Percentiles rank a stretch among this genome's conserved stretches.
These are phyloP conservation scores for Lasioglossum marginatum DNA, from an alignment of 2,888 invertebrate species.

Conservation along the genomic window DNA sequence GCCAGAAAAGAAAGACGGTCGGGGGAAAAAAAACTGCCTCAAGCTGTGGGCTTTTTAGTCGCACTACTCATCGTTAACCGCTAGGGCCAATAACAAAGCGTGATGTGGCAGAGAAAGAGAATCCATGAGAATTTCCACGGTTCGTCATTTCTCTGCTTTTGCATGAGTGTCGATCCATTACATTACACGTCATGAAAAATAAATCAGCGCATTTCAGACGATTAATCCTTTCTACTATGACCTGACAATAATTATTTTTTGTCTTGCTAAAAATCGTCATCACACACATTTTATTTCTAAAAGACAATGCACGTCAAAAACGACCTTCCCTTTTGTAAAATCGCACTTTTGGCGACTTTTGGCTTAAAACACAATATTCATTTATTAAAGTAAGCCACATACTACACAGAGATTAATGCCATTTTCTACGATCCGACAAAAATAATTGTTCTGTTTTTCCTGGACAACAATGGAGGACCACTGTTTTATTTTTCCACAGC, in stretches of 20 bases:
- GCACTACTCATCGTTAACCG: neutral
- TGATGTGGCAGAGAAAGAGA: neutral
- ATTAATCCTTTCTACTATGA: neutral
- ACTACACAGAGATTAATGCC: neutral
- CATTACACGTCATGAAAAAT: too few species aligned
- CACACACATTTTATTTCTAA: too few species aligned
- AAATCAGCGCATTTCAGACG: too few species aligned
- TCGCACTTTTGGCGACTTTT: too few species aligned
- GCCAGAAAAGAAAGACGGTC: neutral
- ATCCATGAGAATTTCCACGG: neutral
- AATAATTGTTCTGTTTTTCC: neutral
- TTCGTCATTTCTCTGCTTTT: neutral
- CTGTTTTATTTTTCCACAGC: neutral
- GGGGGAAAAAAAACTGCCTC: neutral
- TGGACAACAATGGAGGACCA: neutral
- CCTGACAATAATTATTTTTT: neutral
- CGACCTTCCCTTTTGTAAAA: too few species aligned
- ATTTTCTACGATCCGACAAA: neutral
- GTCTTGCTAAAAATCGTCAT: too few species aligned
- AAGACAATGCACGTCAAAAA: too few species aligned
- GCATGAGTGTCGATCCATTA: neutral
- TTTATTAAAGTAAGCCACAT: too few species aligned
- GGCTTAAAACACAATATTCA: too few species aligned
- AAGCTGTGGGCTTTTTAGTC: conserved; percentile 1
- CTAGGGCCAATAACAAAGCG: conserved; percentile 3